Evolutionary conservation across 2,797 vertebrate genomes (phyloP).

Genomic region (Anguilla anguilla): DNA sequence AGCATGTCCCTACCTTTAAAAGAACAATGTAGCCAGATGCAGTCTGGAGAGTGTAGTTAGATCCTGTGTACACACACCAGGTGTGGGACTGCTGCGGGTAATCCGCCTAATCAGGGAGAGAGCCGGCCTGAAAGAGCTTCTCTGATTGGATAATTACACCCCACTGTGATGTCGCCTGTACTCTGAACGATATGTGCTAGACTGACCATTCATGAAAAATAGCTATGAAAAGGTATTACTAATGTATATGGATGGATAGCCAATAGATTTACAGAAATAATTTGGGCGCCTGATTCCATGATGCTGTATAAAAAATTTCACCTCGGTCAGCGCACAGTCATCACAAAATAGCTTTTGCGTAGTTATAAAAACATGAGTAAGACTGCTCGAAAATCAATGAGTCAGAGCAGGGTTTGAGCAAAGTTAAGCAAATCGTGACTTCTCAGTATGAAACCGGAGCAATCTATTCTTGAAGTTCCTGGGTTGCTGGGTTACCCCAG

Average conservation of each 20-base stretch:
- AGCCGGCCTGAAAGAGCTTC: background rate
- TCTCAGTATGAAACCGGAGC: conserved; percentile 1
- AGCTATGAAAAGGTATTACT: background rate
- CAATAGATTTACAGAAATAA: background rate
- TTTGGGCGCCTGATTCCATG: background rate
- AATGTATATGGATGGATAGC: background rate
- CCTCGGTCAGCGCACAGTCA: background rate
- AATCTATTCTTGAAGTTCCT: background rate
- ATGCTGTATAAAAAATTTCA: background rate
- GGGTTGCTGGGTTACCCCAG: background rate
- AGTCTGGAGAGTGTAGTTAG: background rate
- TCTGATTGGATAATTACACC: conserved; percentile 19
- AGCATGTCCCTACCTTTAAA: background rate
- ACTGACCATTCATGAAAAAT: background rate
- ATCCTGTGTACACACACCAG: conserved; percentile 3
- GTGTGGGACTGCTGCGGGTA: background rate
- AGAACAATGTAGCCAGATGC: conserved; percentile 13
- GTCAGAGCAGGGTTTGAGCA: background rate
- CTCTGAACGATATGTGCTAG: background rate
- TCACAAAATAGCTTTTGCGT: background rate
- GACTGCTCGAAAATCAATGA: background rate
- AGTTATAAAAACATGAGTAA: background rate
- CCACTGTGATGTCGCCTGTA: conserved; percentile 1
- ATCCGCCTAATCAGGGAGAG: conserved; percentile 3
- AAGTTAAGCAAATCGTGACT: background rate